Base-by-base conservation (phyloP, 1,140 invertebrate species). In the Lepidostoma basale region DNA sequence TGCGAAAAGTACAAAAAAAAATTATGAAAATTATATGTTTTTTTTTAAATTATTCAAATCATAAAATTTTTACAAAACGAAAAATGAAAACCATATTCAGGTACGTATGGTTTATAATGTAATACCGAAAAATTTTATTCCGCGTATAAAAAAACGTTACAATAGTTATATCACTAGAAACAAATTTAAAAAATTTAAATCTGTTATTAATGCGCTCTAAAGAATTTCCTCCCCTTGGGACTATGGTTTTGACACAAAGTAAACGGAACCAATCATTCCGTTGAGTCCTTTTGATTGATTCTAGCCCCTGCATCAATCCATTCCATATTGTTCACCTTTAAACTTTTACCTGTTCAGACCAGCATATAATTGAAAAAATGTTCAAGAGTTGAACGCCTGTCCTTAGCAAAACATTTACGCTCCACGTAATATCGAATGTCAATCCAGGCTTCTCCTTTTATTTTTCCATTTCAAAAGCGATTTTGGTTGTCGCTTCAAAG, bases 291-390 rank as follows among this genome's bases (percentile, higher is more conserved):
- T 63, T 47, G 62, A 63, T 22, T 47, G 30, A 49, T 63, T 36
- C 16, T 33, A 30, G 26, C 45, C 44, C 28, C 5, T 69, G 28
- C 36, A 56, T 63, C 22, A 20, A n/a, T 52, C 47, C 62, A 18
- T 39, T 30, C 25, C 62, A 69, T 64, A 59, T 69, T 69, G 69
- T 70, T 70, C 69, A 70, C 69, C 64, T 70, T 70, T 70, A 70
- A 69, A 67, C 56, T 64, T 72, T 64, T 60, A 72, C 70, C 70
- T 72, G 70, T 59, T 72, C 70, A 72, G 45, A 62, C 58, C 70
- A 65, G 70, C 70, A 72, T 72, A 72, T 72, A 72, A 72, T 72
- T 72, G 70, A 68, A 69, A 72, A 68, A 69, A 69, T 69, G 69
- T 68, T 68, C 65, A 67, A 67, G 69, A 68, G 64, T 67, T 72